Percentiles rank a stretch among this genome's conserved stretches.
These are phyloP conservation scores for Junonia oenone DNA, from an alignment of 2,888 invertebrate species.

Conservation along the genomic window DNA sequence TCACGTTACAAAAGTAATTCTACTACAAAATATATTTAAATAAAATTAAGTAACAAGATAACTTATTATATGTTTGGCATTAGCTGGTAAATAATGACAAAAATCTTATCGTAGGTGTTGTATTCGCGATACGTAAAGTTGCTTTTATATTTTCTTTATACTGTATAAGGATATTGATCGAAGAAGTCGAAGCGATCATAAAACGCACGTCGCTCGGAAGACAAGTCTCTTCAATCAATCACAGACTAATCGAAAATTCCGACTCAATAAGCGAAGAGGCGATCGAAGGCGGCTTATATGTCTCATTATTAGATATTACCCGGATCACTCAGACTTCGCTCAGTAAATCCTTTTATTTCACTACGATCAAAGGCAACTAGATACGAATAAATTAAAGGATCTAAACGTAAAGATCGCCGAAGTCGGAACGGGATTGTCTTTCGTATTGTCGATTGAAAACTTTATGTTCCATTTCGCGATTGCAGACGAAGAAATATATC, in stretches of 20 bases:
- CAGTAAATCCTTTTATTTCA: slow-evolving; percentile 54
- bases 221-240: slow-evolving; percentile 75
- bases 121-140: neutral
- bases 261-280: slow-evolving; percentile 64
- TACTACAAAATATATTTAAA: no score
- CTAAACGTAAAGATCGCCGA: slow-evolving; percentile 43
- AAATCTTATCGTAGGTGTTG: neutral
- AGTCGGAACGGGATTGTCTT: slow-evolving; percentile 41
- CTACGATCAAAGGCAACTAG: slow-evolving; percentile 43
- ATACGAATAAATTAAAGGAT: slow-evolving; percentile 52
- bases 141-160: slow-evolving; percentile 37
- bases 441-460: slow-evolving; percentile 47
- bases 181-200: slow-evolving; percentile 69
- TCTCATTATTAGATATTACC: slow-evolving; percentile 70
- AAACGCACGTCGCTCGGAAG: slow-evolving; percentile 62
- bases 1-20: no score
- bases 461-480: slow-evolving; percentile 41
- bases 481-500: slow-evolving; percentile 36
- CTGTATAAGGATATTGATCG: slow-evolving; percentile 38
- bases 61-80: no score
- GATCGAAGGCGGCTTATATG: slow-evolving; percentile 65
- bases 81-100: neutral
- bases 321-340: slow-evolving; percentile 45
- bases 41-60: no score
- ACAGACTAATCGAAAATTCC: slow-evolving; percentile 76